Evolutionary conservation across 2,797 vertebrate species (phyloP), one percentile per base, ranked within the genome.

Genomic region (Sebastes hubbsi): DNA sequence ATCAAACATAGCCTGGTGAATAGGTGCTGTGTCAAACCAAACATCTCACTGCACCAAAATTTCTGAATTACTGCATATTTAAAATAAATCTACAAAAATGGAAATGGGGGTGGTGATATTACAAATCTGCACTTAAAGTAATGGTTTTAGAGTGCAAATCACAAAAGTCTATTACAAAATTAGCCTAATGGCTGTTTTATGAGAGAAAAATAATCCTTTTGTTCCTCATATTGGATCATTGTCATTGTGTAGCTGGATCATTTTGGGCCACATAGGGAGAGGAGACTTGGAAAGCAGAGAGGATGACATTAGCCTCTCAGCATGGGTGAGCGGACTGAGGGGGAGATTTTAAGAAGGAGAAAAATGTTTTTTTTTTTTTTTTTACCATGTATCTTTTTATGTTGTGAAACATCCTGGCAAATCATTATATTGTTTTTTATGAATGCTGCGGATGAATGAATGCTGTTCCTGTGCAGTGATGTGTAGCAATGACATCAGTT

Each of bases 221-320:
- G 80, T 88, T 89, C 30, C 70, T 81, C 38, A 62, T 68, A 73
- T 83, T 89, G 83, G 67, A 89, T 89, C 74, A 55, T 16, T 82
- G 86, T 82, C 87, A 87, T 73, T 89, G 80, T 81, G 84, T 72
- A 76, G 71, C 69, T 84, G 81, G 87, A 92, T 90, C 84, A 83
- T 80, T 86, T 82, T 74, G 63, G 82, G 81, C 86, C 82, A 62
- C 83, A 89, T 81, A 75, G 76, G 83, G 87, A 91, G 89, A 81
- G 42, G 36, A 72, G 80, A 82, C 77, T 86, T 84, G 72, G 81
- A 78, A 87, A 85, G 87, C 79, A 80, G 79, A 86, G 78, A 82
- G 72, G 83, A 91, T 83, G 80, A 86, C 69, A 91, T 92, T 92
- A 89, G 78, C 83, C 82, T 90, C 91, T 82, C 92, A 90, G 90